Evolutionary conservation across 2,888 invertebrate species (phyloP).

Genomic region (Noctua janthina): DNA sequence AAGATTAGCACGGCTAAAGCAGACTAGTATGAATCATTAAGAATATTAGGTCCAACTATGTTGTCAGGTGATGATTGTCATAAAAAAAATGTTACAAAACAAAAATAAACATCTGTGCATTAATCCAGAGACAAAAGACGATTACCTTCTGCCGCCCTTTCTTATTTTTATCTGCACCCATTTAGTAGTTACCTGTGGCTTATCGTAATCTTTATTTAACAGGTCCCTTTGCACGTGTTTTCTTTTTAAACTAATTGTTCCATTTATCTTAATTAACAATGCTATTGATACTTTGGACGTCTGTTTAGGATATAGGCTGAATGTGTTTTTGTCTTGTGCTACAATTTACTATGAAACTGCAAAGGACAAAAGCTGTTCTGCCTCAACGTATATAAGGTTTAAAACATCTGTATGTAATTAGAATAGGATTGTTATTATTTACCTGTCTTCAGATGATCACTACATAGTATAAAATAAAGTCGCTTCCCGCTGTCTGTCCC

Average conservation of each 20-base stretch:
- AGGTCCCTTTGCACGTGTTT: conserved; percentile 36
- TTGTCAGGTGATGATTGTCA: background rate
- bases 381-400: conserved; percentile 1
- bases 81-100: background rate
- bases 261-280: conserved; percentile 16
- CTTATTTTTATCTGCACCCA: conserved; percentile 20
- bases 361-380: conserved; percentile 24
- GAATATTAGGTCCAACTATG: background rate
- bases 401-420: conserved; percentile 52
- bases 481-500: too few species aligned
- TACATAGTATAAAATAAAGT: too few species aligned
- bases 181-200: conserved; percentile 30
- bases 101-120: conserved; percentile 26
- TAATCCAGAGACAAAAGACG: background rate
- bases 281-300: conserved; percentile 33
- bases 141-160: conserved; percentile 18
- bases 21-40: background rate
- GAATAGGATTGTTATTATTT: background rate
- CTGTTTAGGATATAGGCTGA: conserved; percentile 40
- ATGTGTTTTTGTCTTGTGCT: conserved; percentile 33
- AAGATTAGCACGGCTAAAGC: background rate
- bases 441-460: conserved; percentile 5
- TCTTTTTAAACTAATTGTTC: conserved; percentile 17
- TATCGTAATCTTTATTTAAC: conserved; percentile 25
- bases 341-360: conserved; percentile 19